Conservation (phyloP, 2,797 vertebrate genomes). For the Sphaeramia orbicularis region DNA sequence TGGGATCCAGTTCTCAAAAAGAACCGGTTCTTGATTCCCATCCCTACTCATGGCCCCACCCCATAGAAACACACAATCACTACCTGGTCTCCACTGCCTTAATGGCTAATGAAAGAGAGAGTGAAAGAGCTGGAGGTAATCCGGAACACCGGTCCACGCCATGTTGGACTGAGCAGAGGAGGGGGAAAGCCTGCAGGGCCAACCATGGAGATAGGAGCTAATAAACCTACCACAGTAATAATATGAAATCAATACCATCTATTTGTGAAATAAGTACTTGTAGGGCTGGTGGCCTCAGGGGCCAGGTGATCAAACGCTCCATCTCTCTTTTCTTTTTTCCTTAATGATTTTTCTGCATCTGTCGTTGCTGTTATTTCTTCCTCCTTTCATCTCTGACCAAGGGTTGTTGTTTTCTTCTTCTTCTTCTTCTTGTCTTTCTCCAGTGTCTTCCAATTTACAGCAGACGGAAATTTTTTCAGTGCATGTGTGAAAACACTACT, state of each 20-base stretch:
- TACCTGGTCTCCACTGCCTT: conserved; percentile 27
- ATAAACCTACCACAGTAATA: conserved; percentile 71
- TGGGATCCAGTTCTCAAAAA: too few species aligned
- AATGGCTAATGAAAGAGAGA: conserved; percentile 72
- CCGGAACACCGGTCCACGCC: conserved; percentile 55
- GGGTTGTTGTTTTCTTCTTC: conserved; percentile 17
- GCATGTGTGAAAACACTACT: too few species aligned
- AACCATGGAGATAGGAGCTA: conserved; percentile 50
- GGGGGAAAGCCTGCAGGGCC: conserved; percentile 67
- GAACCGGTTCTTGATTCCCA: too few species aligned
- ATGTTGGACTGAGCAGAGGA: too few species aligned
- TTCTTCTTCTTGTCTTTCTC: conserved; percentile 4
- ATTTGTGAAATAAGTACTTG: conserved; percentile 69
- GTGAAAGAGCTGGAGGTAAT: conserved; percentile 64
- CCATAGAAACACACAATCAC: conserved; percentile 47
- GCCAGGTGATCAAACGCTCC: conserved; percentile 54
- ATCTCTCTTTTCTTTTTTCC: conserved; percentile 39
- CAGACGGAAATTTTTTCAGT: too few species aligned
- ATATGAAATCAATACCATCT: conserved; percentile 73
- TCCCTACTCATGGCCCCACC: too few species aligned
- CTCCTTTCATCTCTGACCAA: conserved; percentile 43
- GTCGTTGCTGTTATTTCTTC: background rate
- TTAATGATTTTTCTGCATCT: conserved; percentile 45
- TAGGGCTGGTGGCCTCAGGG: conserved; percentile 46
- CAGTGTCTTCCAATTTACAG: too few species aligned